phyloP scores from a whole-genome alignment of 2,797 vertebrate species.

The Onychomys arenicola region DNA sequence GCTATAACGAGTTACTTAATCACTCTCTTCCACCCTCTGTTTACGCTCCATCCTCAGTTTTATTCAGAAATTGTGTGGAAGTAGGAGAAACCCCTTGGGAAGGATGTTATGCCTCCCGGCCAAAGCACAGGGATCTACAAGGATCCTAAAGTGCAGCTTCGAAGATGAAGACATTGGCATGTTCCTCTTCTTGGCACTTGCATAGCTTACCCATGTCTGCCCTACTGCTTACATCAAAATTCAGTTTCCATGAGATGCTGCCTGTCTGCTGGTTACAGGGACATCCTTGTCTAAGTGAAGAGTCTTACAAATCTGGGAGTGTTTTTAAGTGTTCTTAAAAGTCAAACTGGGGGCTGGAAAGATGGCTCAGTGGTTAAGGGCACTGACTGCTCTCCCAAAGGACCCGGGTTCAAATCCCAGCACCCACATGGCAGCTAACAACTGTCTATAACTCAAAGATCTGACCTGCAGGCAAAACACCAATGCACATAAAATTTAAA shows the following conservation, averaged over 20 bases:
- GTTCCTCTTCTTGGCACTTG: background rate
- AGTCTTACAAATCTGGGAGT: slow-evolving; percentile 63
- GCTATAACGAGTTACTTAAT: slow-evolving; percentile 41
- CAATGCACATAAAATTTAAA: too few species aligned
- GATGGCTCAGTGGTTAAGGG: too few species aligned
- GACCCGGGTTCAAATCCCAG: too few species aligned
- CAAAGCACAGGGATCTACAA: slow-evolving; percentile 14
- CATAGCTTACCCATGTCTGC: slow-evolving; percentile 7
- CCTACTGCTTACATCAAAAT: slow-evolving; percentile 41
- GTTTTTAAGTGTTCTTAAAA: slow-evolving; percentile 46
- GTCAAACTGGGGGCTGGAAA: too few species aligned
- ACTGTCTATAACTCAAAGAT: too few species aligned
- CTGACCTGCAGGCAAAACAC: too few species aligned
- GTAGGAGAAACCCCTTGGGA: slow-evolving; percentile 53
- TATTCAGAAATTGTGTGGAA: slow-evolving; percentile 45
- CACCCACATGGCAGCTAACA: too few species aligned
- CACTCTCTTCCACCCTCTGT: slow-evolving; percentile 5
- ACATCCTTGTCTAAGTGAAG: slow-evolving; percentile 54
- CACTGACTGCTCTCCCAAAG: too few species aligned
- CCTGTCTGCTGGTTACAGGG: background rate
- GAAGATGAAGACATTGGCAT: slow-evolving; percentile 2
- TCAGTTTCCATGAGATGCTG: background rate
- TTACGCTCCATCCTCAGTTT: background rate
- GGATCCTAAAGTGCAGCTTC: slow-evolving; percentile 4
- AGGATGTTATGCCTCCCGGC: slow-evolving; percentile 6